Evolutionary conservation across 2,797 vertebrate species (phyloP).

Genomic region (Channa striata): DNA sequence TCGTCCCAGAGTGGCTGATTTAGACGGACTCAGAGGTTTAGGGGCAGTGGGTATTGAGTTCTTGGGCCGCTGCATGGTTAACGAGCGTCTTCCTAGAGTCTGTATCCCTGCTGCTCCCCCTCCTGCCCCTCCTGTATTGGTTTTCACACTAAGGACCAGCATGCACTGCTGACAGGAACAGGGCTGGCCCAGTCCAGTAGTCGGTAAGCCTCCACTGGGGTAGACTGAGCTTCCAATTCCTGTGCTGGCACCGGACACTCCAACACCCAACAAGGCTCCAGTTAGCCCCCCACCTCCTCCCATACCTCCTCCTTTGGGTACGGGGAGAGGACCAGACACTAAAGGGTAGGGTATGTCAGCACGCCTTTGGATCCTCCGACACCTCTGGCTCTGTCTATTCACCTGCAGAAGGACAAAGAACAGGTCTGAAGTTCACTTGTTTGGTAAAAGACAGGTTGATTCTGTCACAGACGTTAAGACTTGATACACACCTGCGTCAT

Average conservation of each 20-base stretch:
- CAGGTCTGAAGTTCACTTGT: not conserved
- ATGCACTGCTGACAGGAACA: constrained; percentile 95
- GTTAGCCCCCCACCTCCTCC: constrained; percentile 72
- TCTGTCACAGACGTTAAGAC: not conserved
- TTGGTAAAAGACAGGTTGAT: not conserved
- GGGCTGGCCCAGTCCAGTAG: constrained; percentile 72
- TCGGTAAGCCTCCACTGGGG: constrained; percentile 70
- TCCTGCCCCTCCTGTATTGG: constrained; percentile 68
- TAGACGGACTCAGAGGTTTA: constrained; percentile 64
- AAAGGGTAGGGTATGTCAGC: constrained; percentile 92
- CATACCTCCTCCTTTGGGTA: constrained; percentile 73
- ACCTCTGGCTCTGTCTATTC: constrained; percentile 93
- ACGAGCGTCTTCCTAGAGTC: constrained; percentile 69
- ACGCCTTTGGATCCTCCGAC: constrained; percentile 90
- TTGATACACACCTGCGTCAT: constrained; percentile 91
- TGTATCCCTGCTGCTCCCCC: constrained; percentile 55
- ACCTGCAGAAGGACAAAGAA: constrained; percentile 80
- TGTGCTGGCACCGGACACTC: constrained; percentile 78
- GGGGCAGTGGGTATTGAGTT: constrained; percentile 42
- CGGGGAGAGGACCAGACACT: constrained; percentile 86
- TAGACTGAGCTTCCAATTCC: constrained; percentile 67
- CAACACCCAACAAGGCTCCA: constrained; percentile 82
- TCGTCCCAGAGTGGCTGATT: constrained; percentile 73
- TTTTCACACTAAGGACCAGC: constrained; percentile 92
- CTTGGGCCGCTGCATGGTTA: constrained; percentile 69